phyloP scores from a whole-genome alignment of 2,113 vertebrate species.

The Heterotis niloticus region DNA sequence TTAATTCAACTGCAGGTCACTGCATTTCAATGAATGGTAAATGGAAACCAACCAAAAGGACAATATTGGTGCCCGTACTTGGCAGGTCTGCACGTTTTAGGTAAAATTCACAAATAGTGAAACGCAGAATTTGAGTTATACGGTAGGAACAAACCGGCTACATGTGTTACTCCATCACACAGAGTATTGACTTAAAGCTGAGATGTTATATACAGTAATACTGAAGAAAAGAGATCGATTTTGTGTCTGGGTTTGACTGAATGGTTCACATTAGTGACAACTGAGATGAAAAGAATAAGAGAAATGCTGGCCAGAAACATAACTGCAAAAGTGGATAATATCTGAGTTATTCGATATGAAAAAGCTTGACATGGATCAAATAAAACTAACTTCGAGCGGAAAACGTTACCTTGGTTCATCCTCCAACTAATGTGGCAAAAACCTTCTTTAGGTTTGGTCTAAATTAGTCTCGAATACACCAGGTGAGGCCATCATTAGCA shows the following conservation, averaged over 20 bases:
- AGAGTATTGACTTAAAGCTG: constrained; percentile 42
- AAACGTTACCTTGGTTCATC: constrained; percentile 7
- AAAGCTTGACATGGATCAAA: constrained; percentile 21
- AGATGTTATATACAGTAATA: constrained; percentile 39
- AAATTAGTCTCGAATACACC: background rate
- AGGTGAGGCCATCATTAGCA: background rate
- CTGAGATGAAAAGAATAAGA: constrained; percentile 33
- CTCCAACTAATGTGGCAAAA: background rate
- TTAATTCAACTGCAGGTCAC: no score
- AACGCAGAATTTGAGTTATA: background rate
- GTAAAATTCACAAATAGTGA: background rate
- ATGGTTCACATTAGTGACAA: constrained; percentile 47
- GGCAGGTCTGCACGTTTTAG: no score
- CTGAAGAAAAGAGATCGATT: constrained; percentile 52
- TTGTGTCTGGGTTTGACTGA: constrained; percentile 46
- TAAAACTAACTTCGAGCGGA: constrained; percentile 16
- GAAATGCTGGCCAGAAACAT: constrained; percentile 23
- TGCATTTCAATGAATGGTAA: no score
- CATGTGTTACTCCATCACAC: constrained; percentile 39
- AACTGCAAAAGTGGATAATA: constrained; percentile 26
- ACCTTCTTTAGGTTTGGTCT: background rate
- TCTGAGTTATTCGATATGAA: constrained; percentile 21
- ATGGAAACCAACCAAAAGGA: no score
- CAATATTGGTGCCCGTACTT: no score
- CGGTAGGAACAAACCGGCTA: constrained; percentile 37